These are phyloP conservation scores for Drosophila colorata DNA, from an alignment of 2,888 invertebrate species.

Conservation along the genomic window DNA sequence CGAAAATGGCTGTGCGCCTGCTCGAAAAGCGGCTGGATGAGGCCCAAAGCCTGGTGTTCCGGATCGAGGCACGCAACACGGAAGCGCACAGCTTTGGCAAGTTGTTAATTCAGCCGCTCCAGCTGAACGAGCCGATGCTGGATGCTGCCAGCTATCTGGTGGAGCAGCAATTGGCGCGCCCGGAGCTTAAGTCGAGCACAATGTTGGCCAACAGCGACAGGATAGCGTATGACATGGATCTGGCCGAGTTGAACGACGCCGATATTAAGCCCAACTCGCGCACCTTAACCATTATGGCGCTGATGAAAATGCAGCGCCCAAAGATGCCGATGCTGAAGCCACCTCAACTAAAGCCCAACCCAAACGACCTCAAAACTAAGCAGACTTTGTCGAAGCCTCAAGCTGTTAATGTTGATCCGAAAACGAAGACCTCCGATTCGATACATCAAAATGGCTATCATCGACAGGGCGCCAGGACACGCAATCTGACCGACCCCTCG, in stretches of 20 bases:
- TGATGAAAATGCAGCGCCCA: conserved; percentile 4
- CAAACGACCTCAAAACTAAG: neutral
- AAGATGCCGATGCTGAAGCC: neutral
- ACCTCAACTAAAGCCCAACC: too few species aligned
- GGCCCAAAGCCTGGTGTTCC: conserved; percentile 4
- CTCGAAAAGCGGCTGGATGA: conserved; percentile 28
- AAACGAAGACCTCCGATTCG: neutral
- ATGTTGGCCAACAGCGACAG: neutral
- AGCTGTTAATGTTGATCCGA: neutral
- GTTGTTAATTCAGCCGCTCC: conserved; percentile 8
- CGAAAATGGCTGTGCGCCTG: neutral
- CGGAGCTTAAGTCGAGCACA: fast-evolving
- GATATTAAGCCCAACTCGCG: neutral
- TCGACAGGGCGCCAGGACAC: neutral
- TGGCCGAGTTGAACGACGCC: conserved; percentile 32
- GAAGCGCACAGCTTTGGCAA: conserved; percentile 25
- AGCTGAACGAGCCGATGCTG: neutral
- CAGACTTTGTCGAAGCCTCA: fast-evolving
- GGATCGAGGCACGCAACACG: neutral
- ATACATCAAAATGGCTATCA: neutral
- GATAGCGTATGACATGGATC: neutral
- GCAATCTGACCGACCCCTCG: conserved; percentile 3
- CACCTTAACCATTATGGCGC: conserved; percentile 14
- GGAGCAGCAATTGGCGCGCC: conserved; percentile 2
- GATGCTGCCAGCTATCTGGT: conserved; percentile 35